These are phyloP conservation scores for Drosophila anceps DNA, from an alignment of 2,888 invertebrate genomes.

Conservation along the genomic window DNA sequence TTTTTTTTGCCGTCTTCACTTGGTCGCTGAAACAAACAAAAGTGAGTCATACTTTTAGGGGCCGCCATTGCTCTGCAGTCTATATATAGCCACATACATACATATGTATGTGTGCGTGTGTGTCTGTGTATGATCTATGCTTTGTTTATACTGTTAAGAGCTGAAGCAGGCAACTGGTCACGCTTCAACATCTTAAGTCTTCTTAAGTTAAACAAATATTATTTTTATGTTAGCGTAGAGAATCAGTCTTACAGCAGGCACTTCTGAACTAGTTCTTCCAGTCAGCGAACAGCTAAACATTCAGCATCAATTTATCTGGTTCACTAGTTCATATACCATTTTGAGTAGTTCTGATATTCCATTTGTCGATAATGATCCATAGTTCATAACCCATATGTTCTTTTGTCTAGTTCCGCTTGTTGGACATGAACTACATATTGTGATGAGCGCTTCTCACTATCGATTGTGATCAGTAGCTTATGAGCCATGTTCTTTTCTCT, in stretches of 20 bases:
- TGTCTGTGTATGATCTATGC: not conserved
- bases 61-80: not conserved
- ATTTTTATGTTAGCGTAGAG: not conserved
- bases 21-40: not conserved
- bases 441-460: too few relatives aligned
- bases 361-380: not conserved
- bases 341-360: not conserved
- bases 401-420: not conserved
- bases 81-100: not conserved
- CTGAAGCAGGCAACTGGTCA: not conserved
- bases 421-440: too few relatives aligned
- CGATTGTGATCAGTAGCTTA: not conserved
- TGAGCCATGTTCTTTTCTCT: not conserved
- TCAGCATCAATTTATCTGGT: not conserved
- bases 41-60: conserved; percentile 29
- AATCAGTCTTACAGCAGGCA: not conserved
- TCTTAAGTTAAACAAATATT: not conserved
- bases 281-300: not conserved
- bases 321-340: not conserved
- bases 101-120: too few relatives aligned
- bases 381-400: not conserved
- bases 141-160: not conserved
- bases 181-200: not conserved
- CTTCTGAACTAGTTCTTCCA: not conserved
- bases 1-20: not conserved